Base-by-base conservation (phyloP, 2,888 invertebrate genomes). In the Chloroclysta siterata region DNA sequence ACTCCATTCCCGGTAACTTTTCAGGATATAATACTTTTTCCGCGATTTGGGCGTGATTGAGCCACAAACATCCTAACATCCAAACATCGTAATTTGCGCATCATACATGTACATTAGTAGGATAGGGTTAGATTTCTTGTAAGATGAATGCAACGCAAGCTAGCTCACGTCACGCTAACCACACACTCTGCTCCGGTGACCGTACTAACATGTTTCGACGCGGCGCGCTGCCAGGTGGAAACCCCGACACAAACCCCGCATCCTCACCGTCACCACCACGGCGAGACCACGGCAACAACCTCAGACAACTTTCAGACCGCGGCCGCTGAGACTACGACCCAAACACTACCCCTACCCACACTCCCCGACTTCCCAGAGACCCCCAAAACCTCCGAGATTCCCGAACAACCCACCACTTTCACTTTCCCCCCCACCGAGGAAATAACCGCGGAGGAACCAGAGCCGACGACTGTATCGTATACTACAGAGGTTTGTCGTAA, bases 401-500 rank as follows among this genome's bases (percentile, higher is more conserved):
- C 76, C 66, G 74, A 70, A 39, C 77, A 73, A 69, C 76, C 71
- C 11, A 5, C 29, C 28, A 10, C 28, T 11, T 22, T 72, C 73
- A 65, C 60, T 48, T 73, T 59, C 63, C 60, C 53, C 68, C 78
- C 60, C 68, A 50, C 50, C 1, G 50, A 50, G 73, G 89, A 87
- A 73, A 69, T 75, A 75, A 76, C 80, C 76, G 76, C 80, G 78
- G 85, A 71, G 82, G 80, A 69, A 84, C 80, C 85, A 72, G 89
- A 83, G 83, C 80, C 81, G 80, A 82, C 91, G 72, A 88, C 90
- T 87, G 87, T 88, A 87, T 83, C 87, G 79, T 90, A 83, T 87
- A 85, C 84, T 75, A 87, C 89, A 79, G 91, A 93, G 92, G 92
- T 93, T 93, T 90, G 92, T 92, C 89, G 86, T 85, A 84, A 84